A percentile compares a stretch with the other conserved stretches of the same genome.
phyloP scores from a whole-genome alignment of 2,888 invertebrate species.

The Epirrhoe tristata region DNA sequence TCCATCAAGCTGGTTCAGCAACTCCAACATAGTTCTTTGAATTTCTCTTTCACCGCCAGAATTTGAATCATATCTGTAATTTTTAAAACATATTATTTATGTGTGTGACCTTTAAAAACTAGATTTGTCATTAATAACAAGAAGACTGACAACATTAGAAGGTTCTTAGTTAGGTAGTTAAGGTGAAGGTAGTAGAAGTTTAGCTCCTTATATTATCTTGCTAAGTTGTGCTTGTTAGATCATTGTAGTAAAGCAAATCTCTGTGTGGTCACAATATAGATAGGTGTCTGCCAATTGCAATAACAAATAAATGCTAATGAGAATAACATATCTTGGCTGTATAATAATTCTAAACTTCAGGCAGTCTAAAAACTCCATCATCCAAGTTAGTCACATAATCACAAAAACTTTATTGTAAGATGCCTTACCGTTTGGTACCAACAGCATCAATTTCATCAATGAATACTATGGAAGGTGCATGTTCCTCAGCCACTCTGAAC shows the following conservation, averaged over 20 bases:
- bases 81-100: neutral
- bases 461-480: constrained; percentile 99
- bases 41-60: constrained; percentile 99
- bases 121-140: neutral
- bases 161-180: no score
- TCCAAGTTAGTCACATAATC: neutral
- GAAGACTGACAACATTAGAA: no score
- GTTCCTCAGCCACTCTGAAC: constrained; percentile 99
- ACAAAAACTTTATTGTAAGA: no score
- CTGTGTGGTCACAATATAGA: no score
- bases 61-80: constrained; percentile 95
- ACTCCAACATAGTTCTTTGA: constrained; percentile 99
- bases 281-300: no score
- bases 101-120: neutral
- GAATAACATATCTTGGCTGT: no score
- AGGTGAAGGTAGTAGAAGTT: no score
- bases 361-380: neutral
- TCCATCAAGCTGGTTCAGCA: constrained; percentile 99
- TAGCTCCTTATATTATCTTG: no score
- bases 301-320: no score
- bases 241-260: no score
- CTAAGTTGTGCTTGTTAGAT: no score
- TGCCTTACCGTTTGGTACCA: constrained; percentile 93
- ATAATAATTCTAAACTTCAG: no score
- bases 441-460: constrained; percentile 99